Evolutionary conservation across 1,140 invertebrate genomes (phyloP).

Genomic region (Brachionus rubens): DNA sequence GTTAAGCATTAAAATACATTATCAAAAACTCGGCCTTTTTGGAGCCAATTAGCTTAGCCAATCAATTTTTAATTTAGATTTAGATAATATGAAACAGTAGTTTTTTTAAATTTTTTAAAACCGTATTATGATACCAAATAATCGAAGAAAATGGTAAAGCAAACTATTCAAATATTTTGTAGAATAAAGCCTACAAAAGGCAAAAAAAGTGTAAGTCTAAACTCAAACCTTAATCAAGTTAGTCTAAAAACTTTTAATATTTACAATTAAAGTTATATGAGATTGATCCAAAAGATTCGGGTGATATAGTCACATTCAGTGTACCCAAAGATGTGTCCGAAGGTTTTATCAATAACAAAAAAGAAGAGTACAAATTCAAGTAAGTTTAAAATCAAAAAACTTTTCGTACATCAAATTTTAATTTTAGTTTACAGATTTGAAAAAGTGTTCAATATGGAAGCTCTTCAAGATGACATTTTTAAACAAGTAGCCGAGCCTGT

Average conservation of each 20-base stretch:
- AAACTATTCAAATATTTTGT: slow-evolving; percentile 60
- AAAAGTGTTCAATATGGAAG: slow-evolving; percentile 56
- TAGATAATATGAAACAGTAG: too few relatives aligned
- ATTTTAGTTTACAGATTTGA: slow-evolving; percentile 51
- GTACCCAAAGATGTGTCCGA: slow-evolving; percentile 56
- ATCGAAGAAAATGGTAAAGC: slow-evolving; percentile 60
- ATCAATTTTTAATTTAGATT: too few relatives aligned
- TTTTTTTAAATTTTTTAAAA: too few relatives aligned
- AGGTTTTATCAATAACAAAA: slow-evolving; percentile 60
- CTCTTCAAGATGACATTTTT: slow-evolving; percentile 60
- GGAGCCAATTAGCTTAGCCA: too few relatives aligned
- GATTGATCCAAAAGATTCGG: slow-evolving; percentile 54
- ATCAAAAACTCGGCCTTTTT: too few relatives aligned
- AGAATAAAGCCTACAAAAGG: slow-evolving; percentile 57
- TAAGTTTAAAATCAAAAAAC: not conserved
- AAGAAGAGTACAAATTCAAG: slow-evolving; percentile 57
- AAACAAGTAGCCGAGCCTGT: slow-evolving; percentile 58
- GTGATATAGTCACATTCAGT: slow-evolving; percentile 52
- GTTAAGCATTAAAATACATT: too few relatives aligned
- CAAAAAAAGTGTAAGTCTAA: slow-evolving; percentile 54
- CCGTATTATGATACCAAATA: too few relatives aligned
- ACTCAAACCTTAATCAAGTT: not conserved
- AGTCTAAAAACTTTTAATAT: not conserved
- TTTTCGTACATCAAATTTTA: not conserved
- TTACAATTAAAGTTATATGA: slow-evolving; percentile 54